Base-by-base conservation (phyloP, 2,888 invertebrate species). In the Conistra vaccinii region DNA sequence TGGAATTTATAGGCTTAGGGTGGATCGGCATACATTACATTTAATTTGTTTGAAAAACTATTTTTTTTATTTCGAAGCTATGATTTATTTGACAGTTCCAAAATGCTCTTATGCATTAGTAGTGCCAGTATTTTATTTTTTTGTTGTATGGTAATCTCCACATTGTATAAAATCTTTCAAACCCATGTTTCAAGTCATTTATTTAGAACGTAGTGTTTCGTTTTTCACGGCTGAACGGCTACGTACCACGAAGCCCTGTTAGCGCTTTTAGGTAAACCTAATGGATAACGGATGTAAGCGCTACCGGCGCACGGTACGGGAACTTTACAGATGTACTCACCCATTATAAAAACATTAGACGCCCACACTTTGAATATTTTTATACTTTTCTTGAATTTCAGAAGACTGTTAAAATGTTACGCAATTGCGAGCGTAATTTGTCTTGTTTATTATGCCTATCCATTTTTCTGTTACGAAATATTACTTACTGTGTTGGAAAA, bases 241-340 rank as follows among this genome's bases (percentile, higher is more conserved):
- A 87, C 85, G 87, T 84, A 82, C 87, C 87, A 84, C 81, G 76
- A 77, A 81, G 75, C 78, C 63, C 85, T 89, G 89, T 89, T 88
- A 90, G 88, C 87, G 86, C 89, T 91, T 90, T 89, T 84, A 89
- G 87, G 85, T 84, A 78, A 81, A 87, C 87, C 88, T 92, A 91
- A 92, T 91, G 91, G 90, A 88, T 90, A 89, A 88, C 91, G 91
- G 91, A 91, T 90, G 91, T 90, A 85, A 86, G 79, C 78, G 74
- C 78, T 79, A 57, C 61, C 29, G 29, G 69, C 65, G 73, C 71
- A 57, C 57, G 63, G 61, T 7, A 60, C 65, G 62, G n/a, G 61
- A 77, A 72, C 75, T 85, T 78, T 62, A 66, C 77, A 82, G 73
- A 87, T 81, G 81, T 81, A 76, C 75, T 69, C 66, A 69, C 51